A percentile compares a stretch with the other conserved stretches of the same genome.
phyloP scores from a whole-genome alignment of 2,888 invertebrate genomes.

The Pollenia labialis region DNA sequence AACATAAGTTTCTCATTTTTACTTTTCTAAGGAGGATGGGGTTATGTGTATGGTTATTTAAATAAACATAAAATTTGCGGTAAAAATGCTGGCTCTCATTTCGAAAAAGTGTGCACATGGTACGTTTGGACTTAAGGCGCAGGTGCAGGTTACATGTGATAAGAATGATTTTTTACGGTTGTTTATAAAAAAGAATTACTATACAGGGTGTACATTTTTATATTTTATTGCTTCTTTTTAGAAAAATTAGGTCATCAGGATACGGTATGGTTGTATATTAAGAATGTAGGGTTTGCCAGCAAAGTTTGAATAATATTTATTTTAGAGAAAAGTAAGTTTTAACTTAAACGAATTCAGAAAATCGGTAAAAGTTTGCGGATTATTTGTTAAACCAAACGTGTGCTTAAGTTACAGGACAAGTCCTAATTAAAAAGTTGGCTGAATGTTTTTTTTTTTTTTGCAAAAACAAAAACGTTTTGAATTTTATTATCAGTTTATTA shows the following conservation, averaged over 20 bases:
- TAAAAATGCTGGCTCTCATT: slow-evolving; percentile 53
- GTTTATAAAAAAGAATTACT: slow-evolving; percentile 13
- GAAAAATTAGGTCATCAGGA: slow-evolving; percentile 57
- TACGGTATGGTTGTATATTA: slow-evolving; percentile 23
- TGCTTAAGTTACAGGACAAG: too few relatives aligned
- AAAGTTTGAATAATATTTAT: too few relatives aligned
- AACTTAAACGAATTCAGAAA: too few relatives aligned
- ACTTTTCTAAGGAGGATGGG: slow-evolving; percentile 26
- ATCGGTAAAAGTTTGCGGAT: too few relatives aligned
- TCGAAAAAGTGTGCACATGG: slow-evolving; percentile 62
- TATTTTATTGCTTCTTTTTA: slow-evolving; percentile 8
- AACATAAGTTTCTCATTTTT: slow-evolving; percentile 42
- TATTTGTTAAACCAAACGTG: too few relatives aligned
- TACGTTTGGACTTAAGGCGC: slow-evolving; percentile 46
- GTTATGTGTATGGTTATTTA: slow-evolving; percentile 16
- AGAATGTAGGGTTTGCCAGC: slow-evolving; percentile 15
- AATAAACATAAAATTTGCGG: slow-evolving; percentile 64
- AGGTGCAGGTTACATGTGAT: slow-evolving; percentile 67
- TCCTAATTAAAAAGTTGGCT: too few relatives aligned
- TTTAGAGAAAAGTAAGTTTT: too few relatives aligned
- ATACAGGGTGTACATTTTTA: slow-evolving; percentile 45
- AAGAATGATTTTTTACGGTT: not conserved
- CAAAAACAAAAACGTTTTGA: too few relatives aligned
- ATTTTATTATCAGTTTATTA: too few relatives aligned
- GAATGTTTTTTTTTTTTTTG: too few relatives aligned